A percentile compares a stretch with the other conserved stretches of the same genome.
phyloP scores from a whole-genome alignment of 2,113 vertebrate genomes.

The Formicarius rufipectus region DNA sequence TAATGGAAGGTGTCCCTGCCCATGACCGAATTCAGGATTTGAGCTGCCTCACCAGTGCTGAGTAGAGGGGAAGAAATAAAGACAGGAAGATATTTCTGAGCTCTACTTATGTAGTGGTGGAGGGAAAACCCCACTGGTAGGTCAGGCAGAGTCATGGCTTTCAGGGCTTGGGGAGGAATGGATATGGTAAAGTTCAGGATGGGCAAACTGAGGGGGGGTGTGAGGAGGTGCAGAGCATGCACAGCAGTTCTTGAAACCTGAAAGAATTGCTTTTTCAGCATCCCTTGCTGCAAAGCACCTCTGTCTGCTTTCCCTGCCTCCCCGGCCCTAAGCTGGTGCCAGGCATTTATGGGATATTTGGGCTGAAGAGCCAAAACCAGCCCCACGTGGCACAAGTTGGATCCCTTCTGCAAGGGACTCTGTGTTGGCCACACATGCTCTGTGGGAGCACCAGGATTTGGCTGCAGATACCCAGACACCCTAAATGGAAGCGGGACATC shows the following conservation, averaged over 20 bases:
- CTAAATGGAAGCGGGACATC: rapidly evolving
- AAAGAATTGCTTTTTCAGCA: background rate
- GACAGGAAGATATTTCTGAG: background rate
- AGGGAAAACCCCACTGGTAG: background rate
- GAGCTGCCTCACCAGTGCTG: background rate
- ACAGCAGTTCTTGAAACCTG: background rate
- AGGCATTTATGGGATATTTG: background rate
- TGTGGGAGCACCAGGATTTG: too few relatives aligned
- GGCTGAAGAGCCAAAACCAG: background rate
- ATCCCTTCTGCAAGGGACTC: background rate
- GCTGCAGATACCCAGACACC: background rate
- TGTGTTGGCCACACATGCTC: background rate
- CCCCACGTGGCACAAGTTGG: rapidly evolving
- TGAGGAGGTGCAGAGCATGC: rapidly evolving
- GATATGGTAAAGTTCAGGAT: background rate
- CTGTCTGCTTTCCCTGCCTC: background rate
- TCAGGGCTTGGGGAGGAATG: background rate
- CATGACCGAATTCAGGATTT: background rate
- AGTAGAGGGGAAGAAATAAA: background rate
- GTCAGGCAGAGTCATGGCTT: background rate
- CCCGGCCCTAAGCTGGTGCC: background rate
- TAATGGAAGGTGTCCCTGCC: background rate
- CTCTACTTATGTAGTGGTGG: background rate
- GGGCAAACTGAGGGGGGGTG: background rate
- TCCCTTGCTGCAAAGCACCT: rapidly evolving